These are phyloP conservation scores for Lontra canadensis DNA, from an alignment of 2,113 vertebrate genomes.

Conservation along the genomic window DNA sequence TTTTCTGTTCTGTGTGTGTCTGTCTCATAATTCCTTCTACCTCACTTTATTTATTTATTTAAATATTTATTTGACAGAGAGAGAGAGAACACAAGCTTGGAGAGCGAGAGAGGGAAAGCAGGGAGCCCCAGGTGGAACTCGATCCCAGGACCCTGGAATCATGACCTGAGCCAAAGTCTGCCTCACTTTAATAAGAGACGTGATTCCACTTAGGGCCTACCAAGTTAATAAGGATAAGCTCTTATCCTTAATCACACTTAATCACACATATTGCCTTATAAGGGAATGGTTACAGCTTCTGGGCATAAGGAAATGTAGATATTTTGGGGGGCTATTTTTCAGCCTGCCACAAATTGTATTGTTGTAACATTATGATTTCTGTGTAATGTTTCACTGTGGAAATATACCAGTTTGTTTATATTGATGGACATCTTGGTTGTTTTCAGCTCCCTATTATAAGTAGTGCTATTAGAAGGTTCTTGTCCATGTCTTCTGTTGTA, in stretches of 20 bases:
- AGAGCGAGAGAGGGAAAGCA: no score
- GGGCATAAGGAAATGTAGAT: not conserved
- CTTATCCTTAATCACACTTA: not conserved
- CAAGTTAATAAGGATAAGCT: not conserved
- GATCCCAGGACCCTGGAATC: no score
- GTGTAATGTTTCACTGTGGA: not conserved
- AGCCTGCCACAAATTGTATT: not conserved
- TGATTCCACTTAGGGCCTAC: not conserved
- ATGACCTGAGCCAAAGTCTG: not conserved
- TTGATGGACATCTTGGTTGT: not conserved
- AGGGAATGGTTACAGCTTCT: not conserved
- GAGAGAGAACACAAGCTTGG: no score
- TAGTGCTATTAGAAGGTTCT: not conserved
- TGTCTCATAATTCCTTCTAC: not conserved
- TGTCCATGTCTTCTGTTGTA: not conserved
- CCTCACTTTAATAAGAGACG: not conserved
- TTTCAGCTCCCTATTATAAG: not conserved
- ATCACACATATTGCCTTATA: not conserved
- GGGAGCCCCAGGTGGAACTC: no score
- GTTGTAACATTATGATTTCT: not conserved
- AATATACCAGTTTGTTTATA: not conserved
- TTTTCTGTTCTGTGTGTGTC: not conserved
- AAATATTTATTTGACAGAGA: not conserved
- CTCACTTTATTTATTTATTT: not conserved
- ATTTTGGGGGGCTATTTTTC: not conserved